Base-by-base conservation (phyloP, 2,797 vertebrate genomes). In the Podarcis lilfordi region DNA sequence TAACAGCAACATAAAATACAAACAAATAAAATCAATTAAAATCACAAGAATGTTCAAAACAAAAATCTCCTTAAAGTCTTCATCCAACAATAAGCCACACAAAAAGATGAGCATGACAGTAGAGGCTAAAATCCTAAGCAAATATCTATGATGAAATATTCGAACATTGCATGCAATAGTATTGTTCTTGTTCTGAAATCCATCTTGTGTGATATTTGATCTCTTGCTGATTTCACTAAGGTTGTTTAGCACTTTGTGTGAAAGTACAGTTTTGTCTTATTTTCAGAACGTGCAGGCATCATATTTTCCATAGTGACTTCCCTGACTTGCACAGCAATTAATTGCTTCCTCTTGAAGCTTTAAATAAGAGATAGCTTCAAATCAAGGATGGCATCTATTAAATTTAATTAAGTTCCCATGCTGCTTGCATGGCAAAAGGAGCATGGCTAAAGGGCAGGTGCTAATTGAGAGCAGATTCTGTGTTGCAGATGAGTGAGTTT, bases 291-390 rank as follows among this genome's bases (percentile, higher is more conserved):
- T 40, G 32, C 71, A n/a, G 27, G 23, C 68, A 82, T 84, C 81
- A 40, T 23, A 6, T 90, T 91, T 88, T 90, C 43, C 50, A 72
- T 40, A 2, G 19, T 0, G 2, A 85, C 88, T 92, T 93, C 35
- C 85, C 91, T 72, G n/a, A 91, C 94, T 93, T 95, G 92, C 89
- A 91, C 93, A 96, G 94, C 92, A 94, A 95, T 92, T 94, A 96
- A 94, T 92, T 95, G 85, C 92, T 96, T 96, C 95, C 93, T 95
- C 94, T 93, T 94, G 93, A 96, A 95, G 93, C 92, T 95, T 96
- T 96, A 95, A 96, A 95, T 94, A 93, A 95, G 94, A 93, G 89
- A 82, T 90, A 89, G 88, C 91, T 95, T 96, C 91, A 91, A 94
- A 95, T 88, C 90, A 94, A 95, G 96, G 94, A 89, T 91, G 89